A percentile compares a stretch with the other conserved stretches of the same genome.
Evolutionary conservation across 1,140 invertebrate species (phyloP).

Genomic region (Drosophila obscura): DNA sequence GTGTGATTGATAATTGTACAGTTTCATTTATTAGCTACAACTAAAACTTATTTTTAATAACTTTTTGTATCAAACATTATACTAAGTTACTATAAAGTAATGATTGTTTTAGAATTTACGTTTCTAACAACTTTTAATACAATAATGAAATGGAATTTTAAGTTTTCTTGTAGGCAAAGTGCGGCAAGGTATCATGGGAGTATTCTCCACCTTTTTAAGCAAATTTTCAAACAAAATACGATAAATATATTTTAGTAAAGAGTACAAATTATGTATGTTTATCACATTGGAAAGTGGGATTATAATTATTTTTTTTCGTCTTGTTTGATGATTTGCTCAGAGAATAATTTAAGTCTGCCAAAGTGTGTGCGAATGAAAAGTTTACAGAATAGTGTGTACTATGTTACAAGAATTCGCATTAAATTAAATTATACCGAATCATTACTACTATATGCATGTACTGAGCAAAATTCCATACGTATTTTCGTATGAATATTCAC

Average conservation of each 20-base stretch:
- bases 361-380: conserved; percentile 61
- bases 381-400: conserved; percentile 62
- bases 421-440: conserved; percentile 61
- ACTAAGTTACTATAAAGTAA: conserved; percentile 60
- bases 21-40: conserved; percentile 74
- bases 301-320: conserved; percentile 56
- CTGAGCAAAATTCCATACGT: conserved; percentile 37
- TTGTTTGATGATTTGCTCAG: conserved; percentile 43
- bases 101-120: conserved; percentile 50
- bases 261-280: conserved; percentile 72
- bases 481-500: conserved; percentile 3
- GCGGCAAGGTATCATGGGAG: conserved; percentile 61
- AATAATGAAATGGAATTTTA: conserved; percentile 67
- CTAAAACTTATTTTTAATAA: conserved; percentile 64
- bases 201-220: conserved; percentile 57
- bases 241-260: conserved; percentile 74
- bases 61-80: conserved; percentile 58
- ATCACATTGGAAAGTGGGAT: conserved; percentile 78
- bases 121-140: conserved; percentile 54
- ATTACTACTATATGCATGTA: conserved; percentile 62
- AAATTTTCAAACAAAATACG: conserved; percentile 64
- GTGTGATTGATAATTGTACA: conserved; percentile 70
- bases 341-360: conserved; percentile 53
- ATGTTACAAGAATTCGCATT: conserved; percentile 61
- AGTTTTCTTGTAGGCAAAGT: conserved; percentile 77